These are phyloP conservation scores for Papio anubis DNA, from an alignment of 2,113 vertebrate genomes.

Conservation along the genomic window DNA sequence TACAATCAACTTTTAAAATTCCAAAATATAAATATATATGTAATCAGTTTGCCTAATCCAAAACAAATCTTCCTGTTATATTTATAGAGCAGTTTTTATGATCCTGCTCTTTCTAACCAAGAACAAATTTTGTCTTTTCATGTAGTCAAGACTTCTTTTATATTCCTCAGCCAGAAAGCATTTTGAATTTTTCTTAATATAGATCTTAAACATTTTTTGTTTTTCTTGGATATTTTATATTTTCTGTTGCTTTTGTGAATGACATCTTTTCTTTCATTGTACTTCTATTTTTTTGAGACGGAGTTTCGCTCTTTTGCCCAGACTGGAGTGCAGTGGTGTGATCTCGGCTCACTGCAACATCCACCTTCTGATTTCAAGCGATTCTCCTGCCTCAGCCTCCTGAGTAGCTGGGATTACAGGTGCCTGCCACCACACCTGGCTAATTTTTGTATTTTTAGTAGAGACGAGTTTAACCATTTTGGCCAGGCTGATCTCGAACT, in stretches of 20 bases:
- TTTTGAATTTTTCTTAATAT: conserved; percentile 1
- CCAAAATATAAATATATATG: neutral
- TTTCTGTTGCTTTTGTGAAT: neutral
- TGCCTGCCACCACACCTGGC: no score
- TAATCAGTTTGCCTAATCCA: neutral
- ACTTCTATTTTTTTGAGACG: neutral
- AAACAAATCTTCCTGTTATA: neutral
- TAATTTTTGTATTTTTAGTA: no score
- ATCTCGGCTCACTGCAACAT: no score
- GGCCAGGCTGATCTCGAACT: no score
- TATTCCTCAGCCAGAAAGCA: neutral
- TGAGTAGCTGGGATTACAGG: no score
- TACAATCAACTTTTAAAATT: neutral
- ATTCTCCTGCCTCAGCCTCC: no score
- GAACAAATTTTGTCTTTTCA: neutral
- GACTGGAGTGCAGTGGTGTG: no score
- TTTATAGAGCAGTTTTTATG: neutral
- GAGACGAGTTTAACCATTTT: no score
- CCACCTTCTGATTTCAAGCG: no score
- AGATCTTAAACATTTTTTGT: neutral
- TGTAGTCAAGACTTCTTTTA: neutral
- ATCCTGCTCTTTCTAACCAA: neutral
- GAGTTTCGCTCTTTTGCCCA: no score
- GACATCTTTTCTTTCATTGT: neutral
- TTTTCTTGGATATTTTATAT: neutral